These are phyloP conservation scores for Addax nasomaculatus DNA, from an alignment of 2,113 vertebrate species.

Conservation along the genomic window DNA sequence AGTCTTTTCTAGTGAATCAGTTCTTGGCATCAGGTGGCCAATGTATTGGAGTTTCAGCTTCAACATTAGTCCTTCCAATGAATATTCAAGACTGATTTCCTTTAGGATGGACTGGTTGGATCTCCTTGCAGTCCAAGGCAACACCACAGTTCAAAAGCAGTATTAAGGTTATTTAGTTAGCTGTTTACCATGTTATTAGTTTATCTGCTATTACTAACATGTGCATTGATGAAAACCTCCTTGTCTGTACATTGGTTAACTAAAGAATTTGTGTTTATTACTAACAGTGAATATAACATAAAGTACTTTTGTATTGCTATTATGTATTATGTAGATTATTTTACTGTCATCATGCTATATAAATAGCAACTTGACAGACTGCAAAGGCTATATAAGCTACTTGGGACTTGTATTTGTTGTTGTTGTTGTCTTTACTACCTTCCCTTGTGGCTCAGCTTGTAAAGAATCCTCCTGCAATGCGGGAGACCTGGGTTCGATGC, in stretches of 20 bases:
- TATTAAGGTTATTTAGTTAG: background rate
- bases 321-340: background rate
- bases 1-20: background rate
- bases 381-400: background rate
- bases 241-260: background rate
- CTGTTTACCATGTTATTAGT: background rate
- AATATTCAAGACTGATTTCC: background rate
- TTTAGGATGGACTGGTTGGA: background rate
- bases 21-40: background rate
- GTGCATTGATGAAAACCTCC: background rate
- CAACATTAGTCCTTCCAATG: background rate
- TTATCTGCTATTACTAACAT: background rate
- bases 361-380: slow-evolving; percentile 24
- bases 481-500: fast-evolving
- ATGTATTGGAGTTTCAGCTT: background rate
- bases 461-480: background rate
- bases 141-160: background rate
- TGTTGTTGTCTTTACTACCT: background rate
- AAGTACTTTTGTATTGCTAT: background rate
- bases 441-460: background rate
- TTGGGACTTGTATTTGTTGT: background rate
- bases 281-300: background rate
- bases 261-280: background rate
- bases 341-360: background rate
- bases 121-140: background rate